These are phyloP conservation scores for Hydra vulgaris DNA, from an alignment of 30 jellyfish, hydroid and myxozoan genomes.

Conservation along the genomic window DNA sequence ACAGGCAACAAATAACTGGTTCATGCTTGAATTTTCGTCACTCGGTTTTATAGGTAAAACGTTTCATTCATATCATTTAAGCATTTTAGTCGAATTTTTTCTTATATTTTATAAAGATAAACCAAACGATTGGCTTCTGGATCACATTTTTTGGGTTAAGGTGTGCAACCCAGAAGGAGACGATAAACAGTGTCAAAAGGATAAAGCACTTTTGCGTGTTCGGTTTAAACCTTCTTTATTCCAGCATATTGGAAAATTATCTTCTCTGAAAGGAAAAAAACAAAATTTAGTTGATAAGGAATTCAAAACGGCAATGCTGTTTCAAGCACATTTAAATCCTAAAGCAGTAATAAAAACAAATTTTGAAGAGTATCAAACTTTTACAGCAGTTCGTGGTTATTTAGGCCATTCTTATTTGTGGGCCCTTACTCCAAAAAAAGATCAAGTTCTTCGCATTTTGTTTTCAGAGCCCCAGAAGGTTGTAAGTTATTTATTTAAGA, in stretches of 20 bases:
- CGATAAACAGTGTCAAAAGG: slow-evolving; percentile 50
- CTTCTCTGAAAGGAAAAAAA: slow-evolving; percentile 80
- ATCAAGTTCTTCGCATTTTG: slow-evolving; percentile 61
- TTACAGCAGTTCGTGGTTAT: slow-evolving; percentile 62
- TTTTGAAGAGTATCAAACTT: slow-evolving; percentile 65
- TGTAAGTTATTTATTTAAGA: slow-evolving; percentile 37
- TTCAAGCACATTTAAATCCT: slow-evolving; percentile 92
- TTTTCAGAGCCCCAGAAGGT: slow-evolving; percentile 44
- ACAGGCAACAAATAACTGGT: slow-evolving; percentile 78
- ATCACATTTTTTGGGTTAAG: slow-evolving; percentile 78
- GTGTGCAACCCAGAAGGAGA: slow-evolving; percentile 90
- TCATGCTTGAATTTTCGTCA: slow-evolving; percentile 85
- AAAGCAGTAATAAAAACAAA: slow-evolving; percentile 78
- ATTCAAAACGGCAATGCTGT: slow-evolving; percentile 60
- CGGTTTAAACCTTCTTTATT: slow-evolving; percentile 82
- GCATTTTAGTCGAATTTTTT: slow-evolving; percentile 52
- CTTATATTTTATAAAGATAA: slow-evolving; percentile 73
- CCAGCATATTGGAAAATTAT: slow-evolving; percentile 84
- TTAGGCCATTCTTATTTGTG: slow-evolving; percentile 82
- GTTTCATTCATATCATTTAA: slow-evolving; percentile 51
- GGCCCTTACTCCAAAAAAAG: slow-evolving; percentile 86
- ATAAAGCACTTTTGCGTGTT: slow-evolving; percentile 50
- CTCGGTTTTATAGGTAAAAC: slow-evolving; percentile 92
- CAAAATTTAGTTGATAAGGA: slow-evolving; percentile 88
- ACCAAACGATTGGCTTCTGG: slow-evolving; percentile 93